These are phyloP conservation scores for Nebria brevicollis DNA, from an alignment of 2,888 invertebrate genomes.

Conservation along the genomic window DNA sequence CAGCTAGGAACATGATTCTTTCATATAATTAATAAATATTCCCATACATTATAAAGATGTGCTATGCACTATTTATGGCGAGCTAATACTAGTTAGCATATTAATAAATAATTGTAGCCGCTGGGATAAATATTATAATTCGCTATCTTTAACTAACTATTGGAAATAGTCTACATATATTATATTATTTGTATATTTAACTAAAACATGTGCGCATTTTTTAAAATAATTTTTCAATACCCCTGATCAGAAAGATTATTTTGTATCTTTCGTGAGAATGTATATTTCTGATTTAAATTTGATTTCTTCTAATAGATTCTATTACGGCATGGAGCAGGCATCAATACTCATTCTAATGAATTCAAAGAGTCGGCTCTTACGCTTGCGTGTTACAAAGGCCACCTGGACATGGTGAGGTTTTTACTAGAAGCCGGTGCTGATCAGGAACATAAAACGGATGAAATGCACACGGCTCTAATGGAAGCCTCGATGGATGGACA, in stretches of 20 bases:
- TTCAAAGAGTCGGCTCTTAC: constrained; percentile 98
- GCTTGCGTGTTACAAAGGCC: constrained; percentile 86
- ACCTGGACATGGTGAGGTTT: constrained; percentile 96
- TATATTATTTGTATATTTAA: too few species aligned
- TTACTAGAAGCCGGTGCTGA: constrained; percentile 96
- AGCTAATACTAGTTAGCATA: too few species aligned
- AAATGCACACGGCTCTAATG: constrained; percentile 99
- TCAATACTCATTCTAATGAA: constrained; percentile 98
- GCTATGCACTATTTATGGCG: too few species aligned
- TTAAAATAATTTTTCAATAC: too few species aligned
- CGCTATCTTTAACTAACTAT: too few species aligned
- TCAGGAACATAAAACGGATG: constrained; percentile 98
- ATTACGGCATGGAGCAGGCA: constrained; percentile 93
- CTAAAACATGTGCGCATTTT: neutral
- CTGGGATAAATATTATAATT: too few species aligned
- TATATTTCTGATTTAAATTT: constrained; percentile 15
- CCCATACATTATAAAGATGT: too few species aligned
- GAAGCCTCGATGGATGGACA: constrained; percentile 99
- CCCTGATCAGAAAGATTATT: too few species aligned
- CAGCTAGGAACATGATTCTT: too few species aligned
- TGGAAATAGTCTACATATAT: too few species aligned
- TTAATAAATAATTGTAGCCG: too few species aligned
- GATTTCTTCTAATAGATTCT: constrained; percentile 69
- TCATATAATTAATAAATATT: too few species aligned
- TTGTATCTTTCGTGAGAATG: neutral